These are phyloP conservation scores for Anguilla anguilla DNA, from an alignment of 2,797 vertebrate genomes.

Conservation along the genomic window DNA sequence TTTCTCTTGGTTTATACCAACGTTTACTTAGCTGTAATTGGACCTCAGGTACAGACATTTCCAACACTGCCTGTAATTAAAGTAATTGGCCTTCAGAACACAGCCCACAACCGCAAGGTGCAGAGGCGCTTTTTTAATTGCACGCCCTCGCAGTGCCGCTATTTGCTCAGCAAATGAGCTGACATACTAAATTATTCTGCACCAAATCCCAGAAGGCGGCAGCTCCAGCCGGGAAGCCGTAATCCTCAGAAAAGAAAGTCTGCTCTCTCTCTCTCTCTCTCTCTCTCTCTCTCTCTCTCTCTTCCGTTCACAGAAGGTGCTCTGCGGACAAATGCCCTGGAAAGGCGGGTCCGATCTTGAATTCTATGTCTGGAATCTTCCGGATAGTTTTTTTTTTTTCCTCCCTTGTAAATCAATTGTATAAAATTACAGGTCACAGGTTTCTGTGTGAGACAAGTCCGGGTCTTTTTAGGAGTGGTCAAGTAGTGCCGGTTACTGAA, in stretches of 20 bases:
- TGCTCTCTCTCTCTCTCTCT: too few species aligned
- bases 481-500: too few species aligned
- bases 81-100: not conserved
- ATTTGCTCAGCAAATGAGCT: not conserved
- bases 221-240: not conserved
- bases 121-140: slow-evolving; percentile 2
- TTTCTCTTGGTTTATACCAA: not conserved
- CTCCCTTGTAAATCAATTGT: not conserved
- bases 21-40: not conserved
- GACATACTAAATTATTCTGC: not conserved
- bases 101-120: not conserved
- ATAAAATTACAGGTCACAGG: too few species aligned
- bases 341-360: not conserved
- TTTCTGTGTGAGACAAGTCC: too few species aligned
- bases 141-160: not conserved
- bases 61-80: not conserved
- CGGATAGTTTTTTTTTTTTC: not conserved
- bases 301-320: too few species aligned
- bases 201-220: not conserved
- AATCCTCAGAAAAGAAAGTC: not conserved
- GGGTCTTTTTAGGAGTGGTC: too few species aligned
- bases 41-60: not conserved
- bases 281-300: too few species aligned
- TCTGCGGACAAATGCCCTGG: not conserved
- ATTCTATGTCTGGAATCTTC: not conserved